These are phyloP conservation scores for Pseudorectes ferrugineus DNA, from an alignment of 2,113 vertebrate genomes.

Conservation along the genomic window DNA sequence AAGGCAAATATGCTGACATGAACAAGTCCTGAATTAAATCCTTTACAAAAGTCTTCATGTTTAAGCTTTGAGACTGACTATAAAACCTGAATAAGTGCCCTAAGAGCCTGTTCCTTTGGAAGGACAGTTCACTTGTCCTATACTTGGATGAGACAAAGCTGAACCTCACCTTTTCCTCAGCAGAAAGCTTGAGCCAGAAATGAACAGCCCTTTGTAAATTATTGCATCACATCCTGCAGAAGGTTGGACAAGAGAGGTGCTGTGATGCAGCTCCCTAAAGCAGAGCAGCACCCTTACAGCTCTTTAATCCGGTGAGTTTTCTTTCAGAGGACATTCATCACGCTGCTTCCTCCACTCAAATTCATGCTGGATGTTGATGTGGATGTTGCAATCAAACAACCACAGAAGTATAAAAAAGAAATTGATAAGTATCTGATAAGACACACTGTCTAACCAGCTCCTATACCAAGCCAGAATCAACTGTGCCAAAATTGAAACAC, in stretches of 20 bases:
- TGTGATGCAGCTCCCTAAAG: not conserved
- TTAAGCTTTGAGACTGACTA: not conserved
- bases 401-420: not conserved
- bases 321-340: not conserved
- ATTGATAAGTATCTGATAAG: not conserved
- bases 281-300: not conserved
- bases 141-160: not conserved
- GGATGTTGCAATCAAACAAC: not conserved
- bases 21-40: not conserved
- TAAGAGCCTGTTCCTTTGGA: not conserved
- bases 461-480: not conserved
- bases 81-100: not conserved
- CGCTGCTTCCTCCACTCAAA: not conserved
- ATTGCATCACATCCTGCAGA: not conserved
- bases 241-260: not conserved
- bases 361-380: not conserved
- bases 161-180: not conserved
- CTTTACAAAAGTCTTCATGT: not conserved
- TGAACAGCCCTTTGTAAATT: accelerated
- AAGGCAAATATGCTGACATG: not conserved
- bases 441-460: not conserved
- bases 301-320: not conserved
- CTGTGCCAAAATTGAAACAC: not conserved
- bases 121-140: not conserved
- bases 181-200: not conserved